These are phyloP conservation scores for Toxostoma redivivum DNA, from an alignment of 2,113 vertebrate genomes.

Conservation along the genomic window DNA sequence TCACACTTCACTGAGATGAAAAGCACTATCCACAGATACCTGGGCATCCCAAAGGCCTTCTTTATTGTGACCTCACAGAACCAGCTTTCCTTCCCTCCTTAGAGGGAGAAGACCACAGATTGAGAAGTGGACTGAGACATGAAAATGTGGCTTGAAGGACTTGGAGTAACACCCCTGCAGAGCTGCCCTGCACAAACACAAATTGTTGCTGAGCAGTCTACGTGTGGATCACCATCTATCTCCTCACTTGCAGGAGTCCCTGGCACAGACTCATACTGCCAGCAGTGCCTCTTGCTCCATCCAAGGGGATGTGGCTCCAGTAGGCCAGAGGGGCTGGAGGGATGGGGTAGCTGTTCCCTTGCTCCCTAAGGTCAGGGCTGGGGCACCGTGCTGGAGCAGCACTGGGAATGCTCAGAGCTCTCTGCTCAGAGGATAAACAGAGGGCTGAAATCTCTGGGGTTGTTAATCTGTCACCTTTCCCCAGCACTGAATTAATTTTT, in stretches of 20 bases:
- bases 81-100: background rate
- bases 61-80: background rate
- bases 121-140: background rate
- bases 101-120: background rate
- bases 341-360: background rate
- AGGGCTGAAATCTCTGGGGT: conserved; percentile 20
- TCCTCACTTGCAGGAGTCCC: background rate
- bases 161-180: background rate
- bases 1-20: background rate
- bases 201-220: background rate
- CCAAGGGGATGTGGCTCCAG: background rate
- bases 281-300: background rate
- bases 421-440: conserved; percentile 30
- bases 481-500: conserved; percentile 51
- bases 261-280: background rate
- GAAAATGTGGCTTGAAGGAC: background rate
- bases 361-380: conserved; percentile 12
- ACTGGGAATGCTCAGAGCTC: background rate
- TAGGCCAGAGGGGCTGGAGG: background rate
- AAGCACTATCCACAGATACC: background rate
- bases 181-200: background rate
- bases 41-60: background rate
- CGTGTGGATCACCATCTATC: background rate
- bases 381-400: background rate
- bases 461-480: conserved; percentile 66